phyloP scores from a whole-genome alignment of 2,888 invertebrate species.

The Willowsia nigromaculata region DNA sequence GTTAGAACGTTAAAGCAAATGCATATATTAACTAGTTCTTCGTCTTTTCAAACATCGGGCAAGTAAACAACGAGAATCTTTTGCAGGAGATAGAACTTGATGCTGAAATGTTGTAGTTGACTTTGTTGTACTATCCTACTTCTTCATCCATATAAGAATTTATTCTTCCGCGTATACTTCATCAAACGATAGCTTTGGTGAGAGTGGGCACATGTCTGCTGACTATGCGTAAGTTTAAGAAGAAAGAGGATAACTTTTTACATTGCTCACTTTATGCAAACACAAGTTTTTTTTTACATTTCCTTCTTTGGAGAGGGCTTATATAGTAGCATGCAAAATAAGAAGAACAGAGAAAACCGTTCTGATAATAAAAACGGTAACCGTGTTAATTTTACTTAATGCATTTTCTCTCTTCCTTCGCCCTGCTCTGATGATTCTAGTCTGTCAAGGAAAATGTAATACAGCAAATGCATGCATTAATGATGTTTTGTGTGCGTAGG shows the following conservation, averaged over 20 bases:
- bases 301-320: background rate
- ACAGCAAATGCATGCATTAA: constrained; percentile 9
- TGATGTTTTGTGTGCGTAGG: background rate
- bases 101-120: constrained; percentile 8
- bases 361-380: constrained; percentile 45
- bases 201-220: background rate
- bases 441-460: background rate
- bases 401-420: background rate
- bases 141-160: background rate
- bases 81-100: background rate
- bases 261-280: constrained; percentile 30
- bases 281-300: background rate
- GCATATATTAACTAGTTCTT: constrained; percentile 13
- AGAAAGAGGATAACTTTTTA: background rate
- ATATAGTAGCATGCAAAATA: background rate
- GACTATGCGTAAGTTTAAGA: background rate
- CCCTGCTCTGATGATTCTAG: background rate
- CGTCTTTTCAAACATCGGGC: background rate
- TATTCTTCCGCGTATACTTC: background rate
- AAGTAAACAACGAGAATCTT: constrained; percentile 4
- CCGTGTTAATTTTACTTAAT: constrained; percentile 48
- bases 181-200: background rate
- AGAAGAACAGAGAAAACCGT: constrained; percentile 12
- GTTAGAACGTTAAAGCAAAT: constrained; percentile 27
- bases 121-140: background rate